Evolutionary conservation across 53 echinoderm and acorn worm genomes (phyloP), one percentile per base, ranked within the genome.

Genomic region (Zoroaster sp.): DNA sequence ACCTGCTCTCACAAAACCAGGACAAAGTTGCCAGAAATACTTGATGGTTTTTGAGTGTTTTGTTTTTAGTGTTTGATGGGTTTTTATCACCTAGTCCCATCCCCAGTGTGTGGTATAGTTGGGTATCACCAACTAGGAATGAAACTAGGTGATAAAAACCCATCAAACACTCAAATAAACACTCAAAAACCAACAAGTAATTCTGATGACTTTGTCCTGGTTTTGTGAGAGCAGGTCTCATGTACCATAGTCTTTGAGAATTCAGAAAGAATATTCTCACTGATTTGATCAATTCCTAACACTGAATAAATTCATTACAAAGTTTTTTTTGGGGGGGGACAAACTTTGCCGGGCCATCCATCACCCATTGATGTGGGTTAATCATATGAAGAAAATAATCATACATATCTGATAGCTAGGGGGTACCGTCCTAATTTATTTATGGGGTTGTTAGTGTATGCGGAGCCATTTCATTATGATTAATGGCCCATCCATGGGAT

Each of bases 381-480:
- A 85, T 71, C 21, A 85, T 40, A 71, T 68, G 31, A 33, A 1
- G 44, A 23, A 40, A 41, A 83, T 39, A 63, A 80, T 34, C 83
- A 37, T 40, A 34, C 66, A 66, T 80, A 80, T 71, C 71, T 85
- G 85, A 46, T 85, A 49, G 69, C 85, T 46, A 9, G 44, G 71
- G 35, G n/a, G 34, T 17, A 17, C 32, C 47, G 25, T 71, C 35
- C 72, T 85, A 85, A 85, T 85, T 85, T 85, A 85, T 85, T 85
- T 69, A 85, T 85, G 85, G 71, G 85, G 72, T 66, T 85, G 85
- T 85, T 69, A 85, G 85, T 85, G 71, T 49, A 71, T 85, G 69
- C 47, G 70, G 38, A 85, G 85, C 72, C 85, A 71, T 69, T 46
- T 69, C 69, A 85, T 85, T 69, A 85, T 85, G 85, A 85, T 85